Conservation (phyloP, 23 tunicate species). For the Trididemnum clinides region DNA sequence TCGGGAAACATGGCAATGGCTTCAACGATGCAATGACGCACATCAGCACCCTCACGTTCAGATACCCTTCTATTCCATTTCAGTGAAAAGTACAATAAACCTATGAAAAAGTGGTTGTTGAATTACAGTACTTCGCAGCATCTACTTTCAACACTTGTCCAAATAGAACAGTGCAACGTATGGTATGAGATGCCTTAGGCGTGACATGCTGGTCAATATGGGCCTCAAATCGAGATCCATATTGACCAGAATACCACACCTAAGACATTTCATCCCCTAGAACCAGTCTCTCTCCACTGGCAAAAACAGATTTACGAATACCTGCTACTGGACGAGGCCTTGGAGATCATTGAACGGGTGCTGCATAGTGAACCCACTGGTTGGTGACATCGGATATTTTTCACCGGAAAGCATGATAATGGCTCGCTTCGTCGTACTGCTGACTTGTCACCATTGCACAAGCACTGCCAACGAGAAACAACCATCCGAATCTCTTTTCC, state of each 20-base stretch:
- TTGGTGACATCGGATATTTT: too few relatives aligned
- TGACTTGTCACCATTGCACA: too few relatives aligned
- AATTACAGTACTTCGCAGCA: not conserved
- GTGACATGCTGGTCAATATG: not conserved
- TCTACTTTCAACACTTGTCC: slow-evolving; percentile 1
- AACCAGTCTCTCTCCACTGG: slow-evolving; percentile 32
- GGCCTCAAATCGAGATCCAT: slow-evolving; percentile 35
- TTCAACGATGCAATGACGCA: not conserved
- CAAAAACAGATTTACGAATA: slow-evolving; percentile 25
- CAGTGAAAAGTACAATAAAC: not conserved
- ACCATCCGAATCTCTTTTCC: too few relatives aligned
- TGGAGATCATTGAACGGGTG: too few relatives aligned
- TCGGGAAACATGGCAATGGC: not conserved
- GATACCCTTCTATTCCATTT: not conserved
- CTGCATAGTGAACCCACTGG: too few relatives aligned
- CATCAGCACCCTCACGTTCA: not conserved
- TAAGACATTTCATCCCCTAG: slow-evolving; percentile 6
- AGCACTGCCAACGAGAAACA: too few relatives aligned
- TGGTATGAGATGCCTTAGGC: not conserved
- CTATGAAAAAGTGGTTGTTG: not conserved
- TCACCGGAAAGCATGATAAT: too few relatives aligned
- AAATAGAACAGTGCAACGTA: too few relatives aligned
- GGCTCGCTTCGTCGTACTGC: too few relatives aligned
- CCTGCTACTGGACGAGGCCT: slow-evolving; percentile 13
- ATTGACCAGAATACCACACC: slow-evolving; percentile 22